phyloP scores from a whole-genome alignment of 2,888 invertebrate species.

The Heliconius ethilla region DNA sequence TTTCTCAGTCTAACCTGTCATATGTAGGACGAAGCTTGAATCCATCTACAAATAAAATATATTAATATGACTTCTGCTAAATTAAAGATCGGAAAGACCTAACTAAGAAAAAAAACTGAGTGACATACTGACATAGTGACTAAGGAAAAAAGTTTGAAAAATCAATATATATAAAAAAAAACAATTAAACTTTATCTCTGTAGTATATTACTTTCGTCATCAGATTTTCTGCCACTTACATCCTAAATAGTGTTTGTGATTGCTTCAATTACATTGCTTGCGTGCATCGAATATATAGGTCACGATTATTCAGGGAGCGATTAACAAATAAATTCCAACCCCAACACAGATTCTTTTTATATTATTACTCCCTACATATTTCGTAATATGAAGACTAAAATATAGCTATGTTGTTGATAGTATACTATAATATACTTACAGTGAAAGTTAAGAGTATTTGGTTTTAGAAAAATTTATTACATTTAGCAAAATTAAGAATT shows the following conservation, averaged over 20 bases:
- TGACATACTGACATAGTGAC: too few species aligned
- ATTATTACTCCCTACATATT: constrained; percentile 1
- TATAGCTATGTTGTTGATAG: not conserved
- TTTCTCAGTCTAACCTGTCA: too few species aligned
- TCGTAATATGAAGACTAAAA: too few species aligned
- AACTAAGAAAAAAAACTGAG: too few species aligned
- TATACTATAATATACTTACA: too few species aligned
- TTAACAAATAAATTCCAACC: constrained; percentile 17
- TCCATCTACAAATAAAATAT: not conserved
- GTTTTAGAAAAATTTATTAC: too few species aligned
- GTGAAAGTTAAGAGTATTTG: too few species aligned
- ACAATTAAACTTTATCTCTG: not conserved
- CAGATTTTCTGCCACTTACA: constrained; percentile 13
- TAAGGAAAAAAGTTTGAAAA: too few species aligned
- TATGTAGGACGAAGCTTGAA: too few species aligned
- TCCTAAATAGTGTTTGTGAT: not conserved
- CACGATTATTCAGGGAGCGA: constrained; percentile 10
- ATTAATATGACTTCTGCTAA: not conserved
- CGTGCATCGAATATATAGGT: constrained; percentile 12
- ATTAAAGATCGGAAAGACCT: too few species aligned
- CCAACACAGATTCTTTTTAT: not conserved
- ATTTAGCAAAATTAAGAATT: too few species aligned
- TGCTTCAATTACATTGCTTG: constrained; percentile 4
- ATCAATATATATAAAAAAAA: too few species aligned
- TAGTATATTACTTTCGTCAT: not conserved